Conservation (phyloP, 2,797 vertebrate genomes). For the Tenualosa ilisha region DNA sequence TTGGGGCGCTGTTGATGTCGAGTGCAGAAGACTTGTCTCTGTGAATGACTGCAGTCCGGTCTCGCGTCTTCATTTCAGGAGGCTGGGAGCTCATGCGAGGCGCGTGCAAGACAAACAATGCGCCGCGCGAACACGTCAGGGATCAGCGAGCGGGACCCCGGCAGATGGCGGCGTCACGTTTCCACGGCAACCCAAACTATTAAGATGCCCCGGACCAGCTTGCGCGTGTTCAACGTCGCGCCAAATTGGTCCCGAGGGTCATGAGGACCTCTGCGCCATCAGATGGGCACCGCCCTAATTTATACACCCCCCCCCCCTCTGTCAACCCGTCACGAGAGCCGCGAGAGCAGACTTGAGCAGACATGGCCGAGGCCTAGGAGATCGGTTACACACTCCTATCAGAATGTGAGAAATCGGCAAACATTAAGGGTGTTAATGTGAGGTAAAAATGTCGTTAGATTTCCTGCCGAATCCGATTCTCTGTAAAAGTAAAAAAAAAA, state of each 20-base stretch:
- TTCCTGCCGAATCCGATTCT: background rate
- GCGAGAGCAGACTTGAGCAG: too few species aligned
- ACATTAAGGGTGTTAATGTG: background rate
- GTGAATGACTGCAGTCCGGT: background rate
- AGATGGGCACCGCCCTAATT: constrained; percentile 64
- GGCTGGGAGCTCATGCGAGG: constrained; percentile 4
- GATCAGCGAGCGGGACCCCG: constrained; percentile 67
- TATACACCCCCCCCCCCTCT: background rate
- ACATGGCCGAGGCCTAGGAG: too few species aligned
- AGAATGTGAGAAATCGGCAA: background rate
- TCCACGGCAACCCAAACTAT: constrained; percentile 69
- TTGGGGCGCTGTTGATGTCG: too few species aligned
- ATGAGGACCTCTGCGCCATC: constrained; percentile 65
- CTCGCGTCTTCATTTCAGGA: background rate
- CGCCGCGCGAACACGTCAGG: constrained; percentile 63
- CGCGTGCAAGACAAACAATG: constrained; percentile 52
- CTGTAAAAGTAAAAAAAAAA: background rate
- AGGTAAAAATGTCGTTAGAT: background rate
- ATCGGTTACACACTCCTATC: background rate
- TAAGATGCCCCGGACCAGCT: constrained; percentile 26
- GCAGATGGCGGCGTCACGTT: constrained; percentile 78
- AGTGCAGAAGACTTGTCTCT: too few species aligned
- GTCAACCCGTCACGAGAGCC: too few species aligned
- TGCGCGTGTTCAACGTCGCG: constrained; percentile 39
- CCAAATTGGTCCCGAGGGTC: constrained; percentile 77